Evolutionary conservation across 2,888 invertebrate species (phyloP), one percentile per base, ranked within the genome.

Genomic region (Formica aserva): DNA sequence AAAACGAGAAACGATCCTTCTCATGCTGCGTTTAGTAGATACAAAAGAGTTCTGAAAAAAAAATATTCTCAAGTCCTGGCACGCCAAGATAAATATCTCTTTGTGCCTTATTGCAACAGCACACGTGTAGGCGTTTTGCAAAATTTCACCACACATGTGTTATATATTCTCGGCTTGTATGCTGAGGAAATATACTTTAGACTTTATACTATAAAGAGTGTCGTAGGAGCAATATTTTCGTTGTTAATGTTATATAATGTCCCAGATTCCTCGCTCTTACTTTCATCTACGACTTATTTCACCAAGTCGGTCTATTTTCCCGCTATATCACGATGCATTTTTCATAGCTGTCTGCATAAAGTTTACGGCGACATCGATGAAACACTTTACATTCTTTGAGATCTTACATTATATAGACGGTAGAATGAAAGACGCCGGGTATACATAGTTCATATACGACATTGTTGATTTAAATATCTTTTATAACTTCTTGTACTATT

Each of bases 61-160:
- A 52, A 22, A 69, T 76, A 81, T 62, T 81, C 48, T 81, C 77
- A 41, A 75, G 63, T 76, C 52, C 63, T 76, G 41, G 52, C 76
- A 48, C 48, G 82, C 32, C 60, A 82, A 45, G 66, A 78, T 78
- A 82, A 65, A 78, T 69, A 66, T 83, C 80, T 62, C 60, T 75
- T 74, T 60, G 29, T 66, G 65, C 15, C 55, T 18, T 48, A 18
- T 74, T 69, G 48, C 60, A 57, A 22, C 8, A 84, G 48, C 41
- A 22, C 22, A 41, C 57, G 48, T 71, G 83, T 84, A 67, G 67
- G 45, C 67, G 82, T 48, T 74, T 82, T 82, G 62, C 60, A 82
- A 82, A 84, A 84, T 84, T 84, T 84, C 82, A 66, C 67, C 82
- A 82, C 67, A 84, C 66, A 60, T 74, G 60, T 62, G 60, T 67